Conservation (phyloP, 2,888 invertebrate species). For the Galeopsomyia nigrocyanea region DNA sequence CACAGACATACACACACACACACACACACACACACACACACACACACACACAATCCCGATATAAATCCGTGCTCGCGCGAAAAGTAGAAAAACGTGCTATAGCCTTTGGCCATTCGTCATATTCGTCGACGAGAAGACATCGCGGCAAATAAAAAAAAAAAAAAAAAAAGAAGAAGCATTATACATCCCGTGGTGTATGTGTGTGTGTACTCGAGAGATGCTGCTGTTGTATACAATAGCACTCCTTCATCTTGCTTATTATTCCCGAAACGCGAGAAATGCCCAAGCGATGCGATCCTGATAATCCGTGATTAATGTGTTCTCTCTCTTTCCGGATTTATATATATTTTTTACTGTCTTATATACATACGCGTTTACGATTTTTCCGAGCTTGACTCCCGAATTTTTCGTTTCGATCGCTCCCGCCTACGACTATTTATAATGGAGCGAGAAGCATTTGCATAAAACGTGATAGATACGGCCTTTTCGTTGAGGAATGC, state of each 20-base stretch:
- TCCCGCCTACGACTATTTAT: constrained; percentile 15
- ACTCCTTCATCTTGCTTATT: constrained; percentile 26
- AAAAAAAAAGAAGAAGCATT: background rate
- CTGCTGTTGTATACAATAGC: constrained; percentile 1
- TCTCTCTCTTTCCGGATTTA: background rate
- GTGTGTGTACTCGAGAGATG: background rate
- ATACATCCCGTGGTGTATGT: background rate
- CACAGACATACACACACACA: background rate
- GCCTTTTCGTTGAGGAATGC: background rate
- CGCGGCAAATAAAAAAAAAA: background rate
- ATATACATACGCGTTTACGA: background rate
- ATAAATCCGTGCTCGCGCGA: constrained; percentile 29
- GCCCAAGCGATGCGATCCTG: constrained; percentile 25
- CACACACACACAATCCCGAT: constrained; percentile 5
- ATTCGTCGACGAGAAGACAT: constrained; percentile 15
- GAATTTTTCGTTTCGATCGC: constrained; percentile 3
- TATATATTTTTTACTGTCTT: background rate
- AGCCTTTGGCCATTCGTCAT: constrained; percentile 28
- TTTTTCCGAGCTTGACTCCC: constrained; percentile 6
- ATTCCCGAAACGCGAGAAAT: constrained; percentile 34
- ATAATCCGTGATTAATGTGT: constrained; percentile 41
- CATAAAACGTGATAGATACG: constrained; percentile 38
- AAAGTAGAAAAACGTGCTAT: constrained; percentile 1
- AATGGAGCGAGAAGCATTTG: constrained; percentile 27
- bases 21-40: background rate